Evolutionary conservation across 2,113 vertebrate genomes (phyloP), one percentile per base, ranked within the genome.

Genomic region (Triplophysa tibetana): DNA sequence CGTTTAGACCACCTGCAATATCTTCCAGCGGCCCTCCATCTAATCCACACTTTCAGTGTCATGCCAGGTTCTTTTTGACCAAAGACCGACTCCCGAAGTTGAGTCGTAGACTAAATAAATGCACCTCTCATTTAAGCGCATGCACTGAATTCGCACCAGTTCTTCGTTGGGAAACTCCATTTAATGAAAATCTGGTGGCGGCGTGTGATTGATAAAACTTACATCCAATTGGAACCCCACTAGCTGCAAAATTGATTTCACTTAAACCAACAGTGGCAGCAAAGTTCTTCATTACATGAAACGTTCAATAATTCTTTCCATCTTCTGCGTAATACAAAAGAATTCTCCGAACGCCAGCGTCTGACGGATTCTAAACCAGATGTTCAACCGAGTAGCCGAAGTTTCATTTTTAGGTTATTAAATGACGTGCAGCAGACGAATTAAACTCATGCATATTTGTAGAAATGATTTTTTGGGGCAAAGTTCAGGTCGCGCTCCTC

Each of bases 341-440:
- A 93, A 93, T 63, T 91, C 90, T 92, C 86, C 90, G 92, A 93
- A 92, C 92, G 89, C 92, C 93, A 92, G 93, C 93, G 93, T 93
- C 91, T 88, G 89, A 88, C 88, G 89, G 93, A 93, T 95, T 92
- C 92, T 90, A 89, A 93, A 92, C 93, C 95, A 95, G 94, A 95
- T 96, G 95, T 94, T 92, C 89, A 88, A 91, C 90, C 88, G 91
- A 91, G 92, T 80, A 86, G 26, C 89, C 90, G 91, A 89, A 91
- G 89, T 89, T 93, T 93, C 90, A 91, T 93, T 95, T 95, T 94
- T 93, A 90, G 91, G 91, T 88, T 91, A 92, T 84, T 82, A 93
- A 93, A 95, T 93, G 94, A 93, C 91, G 91, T 68, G 86, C 93
- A 94, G 94, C 94, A 95, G 94, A 96, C 93, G 93, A 97, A 96